These are phyloP conservation scores for Acromyrmex echinatior DNA, from an alignment of 1,140 invertebrate species.

Conservation along the genomic window DNA sequence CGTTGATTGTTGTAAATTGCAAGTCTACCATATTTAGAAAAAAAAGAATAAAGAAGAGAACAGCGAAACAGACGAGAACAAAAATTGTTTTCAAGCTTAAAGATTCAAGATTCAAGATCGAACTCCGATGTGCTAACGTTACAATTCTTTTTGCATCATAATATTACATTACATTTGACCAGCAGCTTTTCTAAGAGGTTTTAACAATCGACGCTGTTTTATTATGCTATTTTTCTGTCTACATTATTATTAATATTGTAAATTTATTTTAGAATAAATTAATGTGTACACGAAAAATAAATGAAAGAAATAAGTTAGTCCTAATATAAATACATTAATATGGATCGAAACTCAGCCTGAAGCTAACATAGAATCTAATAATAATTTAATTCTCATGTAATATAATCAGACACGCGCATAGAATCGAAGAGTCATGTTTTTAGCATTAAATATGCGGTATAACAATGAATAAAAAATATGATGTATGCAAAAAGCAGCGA, in stretches of 20 bases:
- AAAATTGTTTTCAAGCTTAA: background rate
- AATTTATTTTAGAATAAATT: conserved; percentile 13
- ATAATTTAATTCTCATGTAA: background rate
- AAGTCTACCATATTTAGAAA: background rate
- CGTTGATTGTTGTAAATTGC: background rate
- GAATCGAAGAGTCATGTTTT: conserved; percentile 15
- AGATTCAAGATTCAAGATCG: background rate
- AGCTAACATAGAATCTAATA: background rate
- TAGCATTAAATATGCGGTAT: background rate
- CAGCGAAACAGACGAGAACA: background rate
- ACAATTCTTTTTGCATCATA: background rate
- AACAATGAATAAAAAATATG: background rate
- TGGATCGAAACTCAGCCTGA: background rate
- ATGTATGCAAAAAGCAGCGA: background rate
- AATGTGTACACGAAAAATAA: background rate
- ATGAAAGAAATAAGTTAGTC: background rate
- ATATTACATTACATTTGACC: background rate
- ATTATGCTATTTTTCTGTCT: background rate
- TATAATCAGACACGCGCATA: background rate
- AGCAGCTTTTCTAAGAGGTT: background rate
- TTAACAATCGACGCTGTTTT: background rate
- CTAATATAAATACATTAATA: background rate
- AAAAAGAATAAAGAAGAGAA: background rate
- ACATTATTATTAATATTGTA: background rate
- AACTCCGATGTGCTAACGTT: background rate